Evolutionary conservation across 2,797 vertebrate genomes (phyloP), one percentile per base, ranked within the genome.

Genomic region (Poecilia velifera): DNA sequence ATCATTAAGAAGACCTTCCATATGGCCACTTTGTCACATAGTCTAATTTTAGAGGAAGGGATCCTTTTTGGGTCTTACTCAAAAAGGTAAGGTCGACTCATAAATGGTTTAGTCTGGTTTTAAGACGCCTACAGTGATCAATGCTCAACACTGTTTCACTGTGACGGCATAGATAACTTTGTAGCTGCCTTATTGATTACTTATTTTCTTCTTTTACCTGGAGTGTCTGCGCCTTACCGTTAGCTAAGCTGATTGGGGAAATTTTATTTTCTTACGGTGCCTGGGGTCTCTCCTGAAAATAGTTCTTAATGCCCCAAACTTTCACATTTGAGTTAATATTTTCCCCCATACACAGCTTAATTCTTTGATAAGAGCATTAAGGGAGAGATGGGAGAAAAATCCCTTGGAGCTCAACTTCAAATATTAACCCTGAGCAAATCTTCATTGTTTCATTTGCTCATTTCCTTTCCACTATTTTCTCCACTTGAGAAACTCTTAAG

Each of bases 341-440:
- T 46, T 28, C 3, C 13, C 14, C 41, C 45, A n/a, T 18, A 71
- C 46, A 71, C 12, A 45, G 43, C 25, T 71, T 71, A 28, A 45
- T 71, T n/a, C 25, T n/a, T 71, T 16, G 41, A 28, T 71, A 71
- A 71, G 41, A 71, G 25, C 68, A 16, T 71, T 71, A 46, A 71
- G 41, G 68, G 25, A 71, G n/a, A 43, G 22, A 70, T 72, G 49
- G 34, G 39, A 62, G 18, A 45, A 75, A 75, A 59, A 64, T 76
- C 55, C 55, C 9, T 4, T 6, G 12, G 25, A 70, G 46, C 47
- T 55, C 13, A 49, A 66, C 62, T 14, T 68, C 34, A 49, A 53
- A 68, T 36, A 76, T 49, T n/a, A 66, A 68, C 75, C 59, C 62
- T 49, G 59, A 49, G 36, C 34, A 31, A 46, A 76, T 78, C 43